Evolutionary conservation across 2,113 vertebrate species (phyloP).

Genomic region (Cranoglanis bouderius): DNA sequence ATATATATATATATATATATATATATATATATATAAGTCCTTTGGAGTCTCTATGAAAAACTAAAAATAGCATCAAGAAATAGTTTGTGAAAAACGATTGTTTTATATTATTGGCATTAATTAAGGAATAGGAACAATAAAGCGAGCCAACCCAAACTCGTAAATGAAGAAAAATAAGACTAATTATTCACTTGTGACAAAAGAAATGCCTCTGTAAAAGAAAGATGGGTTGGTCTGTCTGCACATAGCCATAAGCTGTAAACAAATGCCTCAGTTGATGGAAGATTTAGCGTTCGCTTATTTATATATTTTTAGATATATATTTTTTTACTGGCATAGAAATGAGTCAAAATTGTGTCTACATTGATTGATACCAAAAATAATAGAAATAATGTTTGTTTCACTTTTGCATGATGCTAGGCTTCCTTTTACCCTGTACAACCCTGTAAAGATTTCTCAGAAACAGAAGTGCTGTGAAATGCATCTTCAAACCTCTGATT

Average conservation of each 20-base stretch:
- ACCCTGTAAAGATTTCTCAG: conserved; percentile 4
- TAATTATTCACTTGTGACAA: background rate
- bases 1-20: too few relatives aligned
- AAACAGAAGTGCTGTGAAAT: background rate
- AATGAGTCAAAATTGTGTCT: background rate
- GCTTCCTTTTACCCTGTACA: background rate
- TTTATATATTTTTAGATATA: background rate
- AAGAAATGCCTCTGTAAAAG: background rate
- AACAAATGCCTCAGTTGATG: background rate
- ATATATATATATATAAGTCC: background rate
- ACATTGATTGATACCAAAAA: background rate
- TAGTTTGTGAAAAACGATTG: background rate
- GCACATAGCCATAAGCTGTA: too few relatives aligned
- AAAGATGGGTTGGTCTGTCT: background rate
- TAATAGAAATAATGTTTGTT: background rate
- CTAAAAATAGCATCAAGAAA: background rate
- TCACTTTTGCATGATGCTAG: background rate
- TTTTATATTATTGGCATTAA: background rate
- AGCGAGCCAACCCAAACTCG: background rate
- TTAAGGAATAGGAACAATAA: background rate
- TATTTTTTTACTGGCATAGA: background rate
- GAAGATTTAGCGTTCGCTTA: background rate
- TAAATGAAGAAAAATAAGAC: background rate
- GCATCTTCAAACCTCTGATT: conserved; percentile 53
- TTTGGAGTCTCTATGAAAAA: background rate